phyloP scores from a whole-genome alignment of 2,797 vertebrate species.

The Adrianichthys oophorus region DNA sequence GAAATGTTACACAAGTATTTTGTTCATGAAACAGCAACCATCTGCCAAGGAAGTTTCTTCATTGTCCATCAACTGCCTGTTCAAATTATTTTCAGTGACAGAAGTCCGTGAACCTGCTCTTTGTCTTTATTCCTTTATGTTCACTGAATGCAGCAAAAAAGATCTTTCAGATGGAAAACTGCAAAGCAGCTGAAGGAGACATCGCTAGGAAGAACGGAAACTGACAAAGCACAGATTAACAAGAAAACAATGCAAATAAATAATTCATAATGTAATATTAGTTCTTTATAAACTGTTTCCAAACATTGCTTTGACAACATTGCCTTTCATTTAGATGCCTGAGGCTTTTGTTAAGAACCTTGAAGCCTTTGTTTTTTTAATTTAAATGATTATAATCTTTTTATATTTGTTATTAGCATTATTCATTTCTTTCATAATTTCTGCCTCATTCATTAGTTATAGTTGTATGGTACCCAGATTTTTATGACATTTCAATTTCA shows the following conservation, averaged over 20 bases:
- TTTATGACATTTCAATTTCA: too few relatives aligned
- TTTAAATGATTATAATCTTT: too few relatives aligned
- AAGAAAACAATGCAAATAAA: neutral
- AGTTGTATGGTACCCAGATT: too few relatives aligned
- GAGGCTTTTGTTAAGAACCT: too few relatives aligned
- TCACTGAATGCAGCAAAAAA: conserved; percentile 16
- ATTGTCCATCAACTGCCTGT: conserved; percentile 29
- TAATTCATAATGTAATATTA: neutral
- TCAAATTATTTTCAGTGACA: conserved; percentile 24
- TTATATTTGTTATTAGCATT: too few relatives aligned
- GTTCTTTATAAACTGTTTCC: too few relatives aligned
- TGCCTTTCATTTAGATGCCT: too few relatives aligned
- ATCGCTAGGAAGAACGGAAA: neutral
- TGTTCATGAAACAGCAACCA: conserved; percentile 38
- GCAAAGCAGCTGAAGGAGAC: neutral
- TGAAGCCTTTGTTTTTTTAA: too few relatives aligned
- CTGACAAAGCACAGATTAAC: neutral
- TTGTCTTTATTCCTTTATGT: conserved; percentile 3
- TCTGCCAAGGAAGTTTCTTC: conserved; percentile 55
- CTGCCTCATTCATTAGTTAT: too few relatives aligned
- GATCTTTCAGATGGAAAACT: conserved; percentile 37
- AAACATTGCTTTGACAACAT: too few relatives aligned
- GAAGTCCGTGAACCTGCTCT: conserved; percentile 25
- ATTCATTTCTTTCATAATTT: too few relatives aligned
- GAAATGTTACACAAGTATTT: conserved; percentile 30